phyloP scores from a whole-genome alignment of 2,888 invertebrate species.

The Allolobophora icterica region DNA sequence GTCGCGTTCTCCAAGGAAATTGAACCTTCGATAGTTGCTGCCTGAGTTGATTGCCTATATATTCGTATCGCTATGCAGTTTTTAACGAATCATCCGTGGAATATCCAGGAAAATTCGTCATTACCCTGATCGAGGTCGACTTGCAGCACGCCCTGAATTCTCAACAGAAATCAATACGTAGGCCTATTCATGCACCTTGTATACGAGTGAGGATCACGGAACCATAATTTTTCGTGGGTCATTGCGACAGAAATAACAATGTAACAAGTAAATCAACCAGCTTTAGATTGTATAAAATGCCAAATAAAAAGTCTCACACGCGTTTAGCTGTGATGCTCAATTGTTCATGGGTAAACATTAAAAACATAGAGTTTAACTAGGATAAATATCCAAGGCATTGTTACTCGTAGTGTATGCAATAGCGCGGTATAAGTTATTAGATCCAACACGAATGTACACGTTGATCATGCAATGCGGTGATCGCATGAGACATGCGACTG shows the following conservation, averaged over 20 bases:
- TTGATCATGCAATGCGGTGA: background rate
- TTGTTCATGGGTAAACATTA: no score
- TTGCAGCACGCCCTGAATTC: background rate
- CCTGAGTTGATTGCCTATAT: background rate
- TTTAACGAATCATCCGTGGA: background rate
- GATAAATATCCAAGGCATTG: no score
- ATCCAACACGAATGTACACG: background rate
- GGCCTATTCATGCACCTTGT: no score
- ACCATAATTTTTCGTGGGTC: background rate
- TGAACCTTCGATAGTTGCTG: background rate
- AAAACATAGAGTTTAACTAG: no score
- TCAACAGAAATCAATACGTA: background rate
- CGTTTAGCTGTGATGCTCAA: no score
- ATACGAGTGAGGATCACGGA: background rate
- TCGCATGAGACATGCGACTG: background rate
- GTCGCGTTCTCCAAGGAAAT: background rate
- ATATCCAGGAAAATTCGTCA: background rate
- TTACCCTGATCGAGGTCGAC: background rate
- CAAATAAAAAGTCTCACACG: background rate
- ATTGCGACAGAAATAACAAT: background rate
- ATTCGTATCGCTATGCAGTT: background rate
- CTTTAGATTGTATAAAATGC: background rate
- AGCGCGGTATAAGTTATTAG: no score
- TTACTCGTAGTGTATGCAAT: no score
- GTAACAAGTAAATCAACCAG: background rate